Evolutionary conservation across 2,888 invertebrate species (phyloP).

Genomic region (Dermolepida albohirtum): DNA sequence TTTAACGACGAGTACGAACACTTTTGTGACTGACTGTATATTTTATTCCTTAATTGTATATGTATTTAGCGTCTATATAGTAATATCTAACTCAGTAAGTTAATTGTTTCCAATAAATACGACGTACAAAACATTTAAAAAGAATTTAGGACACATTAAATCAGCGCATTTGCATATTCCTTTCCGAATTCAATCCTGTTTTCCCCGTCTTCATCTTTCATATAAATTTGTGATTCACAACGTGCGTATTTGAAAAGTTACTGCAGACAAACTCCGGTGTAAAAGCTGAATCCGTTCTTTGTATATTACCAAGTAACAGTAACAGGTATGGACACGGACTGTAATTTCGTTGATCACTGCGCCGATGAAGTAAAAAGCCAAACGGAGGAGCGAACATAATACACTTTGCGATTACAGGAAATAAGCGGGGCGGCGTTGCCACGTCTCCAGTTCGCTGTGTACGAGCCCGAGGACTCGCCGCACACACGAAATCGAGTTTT

Average conservation of each 20-base stretch:
- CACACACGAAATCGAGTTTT: slow-evolving; percentile 17
- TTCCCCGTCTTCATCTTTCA: too few species aligned
- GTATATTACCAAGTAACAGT: background rate
- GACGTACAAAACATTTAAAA: too few species aligned
- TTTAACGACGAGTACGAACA: too few species aligned
- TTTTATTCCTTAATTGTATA: too few species aligned
- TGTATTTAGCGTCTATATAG: too few species aligned
- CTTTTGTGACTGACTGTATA: too few species aligned
- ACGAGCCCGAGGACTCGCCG: background rate
- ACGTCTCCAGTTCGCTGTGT: background rate
- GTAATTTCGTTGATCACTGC: slow-evolving; percentile 54
- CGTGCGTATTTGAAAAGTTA: background rate
- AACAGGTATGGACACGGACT: slow-evolving; percentile 54
- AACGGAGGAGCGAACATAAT: slow-evolving; percentile 18
- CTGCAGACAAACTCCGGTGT: background rate
- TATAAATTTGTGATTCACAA: too few species aligned
- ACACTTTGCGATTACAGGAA: slow-evolving; percentile 51
- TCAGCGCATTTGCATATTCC: too few species aligned
- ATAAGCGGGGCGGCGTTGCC: slow-evolving; percentile 49
- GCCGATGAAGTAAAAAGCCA: slow-evolving; percentile 44
- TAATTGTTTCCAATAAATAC: too few species aligned
- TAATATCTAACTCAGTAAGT: too few species aligned
- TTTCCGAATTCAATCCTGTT: too few species aligned
- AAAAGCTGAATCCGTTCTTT: background rate
- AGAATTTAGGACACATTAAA: too few species aligned